Base-by-base conservation (phyloP, 2,797 vertebrate species). In the Pseudopleuronectes americanus region DNA sequence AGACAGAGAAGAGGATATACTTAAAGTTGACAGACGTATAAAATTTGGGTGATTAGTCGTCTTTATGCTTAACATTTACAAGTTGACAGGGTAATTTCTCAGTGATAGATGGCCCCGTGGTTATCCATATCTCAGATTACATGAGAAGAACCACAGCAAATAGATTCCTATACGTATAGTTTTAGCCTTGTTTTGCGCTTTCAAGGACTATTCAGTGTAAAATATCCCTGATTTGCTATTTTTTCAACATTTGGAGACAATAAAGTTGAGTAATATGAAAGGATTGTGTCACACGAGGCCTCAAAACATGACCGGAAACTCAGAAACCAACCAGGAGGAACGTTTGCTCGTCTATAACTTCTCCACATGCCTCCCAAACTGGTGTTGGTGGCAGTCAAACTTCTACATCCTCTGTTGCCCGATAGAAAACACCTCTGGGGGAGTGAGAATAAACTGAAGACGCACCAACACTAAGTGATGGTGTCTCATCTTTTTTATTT, bases 361-460 rank as follows among this genome's bases (percentile, higher is more conserved):
- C 47, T 58, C 73, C 71, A 51, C 51, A 61, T 58, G 64, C 54
- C 65, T 22, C 19, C 47, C 38, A 74, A 71, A 76, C 74, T 59
- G 69, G 53, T 68, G 55, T 74, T 75, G 61, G 67, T 58, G 69
- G 58, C 66, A 68, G 67, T 19, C 7, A 49, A 49, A 72, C 68
- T 47, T 53, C 51, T 48, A 57, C 62, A 26, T 75, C 45, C 22
- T 47, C 60, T 83, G 47, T 57, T 45, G 8, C 28, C 2, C 47
- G 31, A 74, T 12, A 3, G 62, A 72, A 69, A 79, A 69, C 36
- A 55, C 65, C 61, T 43, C 70, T 53, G 64, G 57, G 62, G 23
- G 13, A 56, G 64, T 7, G 45, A 71, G 8, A 58, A 8, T 24
- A 21, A 61, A 55, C 26, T 38, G 60, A 9, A 62, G 52, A 77